Evolutionary conservation across 1,140 invertebrate species (phyloP), one percentile per base, ranked within the genome.

Genomic region (Telenomus remus): DNA sequence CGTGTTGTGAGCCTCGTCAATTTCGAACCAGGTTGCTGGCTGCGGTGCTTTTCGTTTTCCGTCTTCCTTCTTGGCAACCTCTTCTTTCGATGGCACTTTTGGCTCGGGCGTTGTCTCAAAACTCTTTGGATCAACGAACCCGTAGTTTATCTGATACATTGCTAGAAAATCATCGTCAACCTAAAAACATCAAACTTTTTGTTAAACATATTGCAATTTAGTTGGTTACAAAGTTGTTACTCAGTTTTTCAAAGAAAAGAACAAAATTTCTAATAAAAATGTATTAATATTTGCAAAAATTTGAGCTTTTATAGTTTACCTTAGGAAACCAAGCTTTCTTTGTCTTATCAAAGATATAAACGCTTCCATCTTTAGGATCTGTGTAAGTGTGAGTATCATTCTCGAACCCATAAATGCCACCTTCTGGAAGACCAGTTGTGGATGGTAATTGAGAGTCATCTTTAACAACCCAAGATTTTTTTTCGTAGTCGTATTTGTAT

Each of bases 101-200:
- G 47, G 10, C 12, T 64, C 39, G 11, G 19, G n/a, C 19, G 1
- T 6, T 27, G 19, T 27, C 9, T 39, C 37, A n/a, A 11, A 9
- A 39, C 37, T 39, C 39, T 79, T 73, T 1, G 12, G 0, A 14
- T 35, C n/a, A 2, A n/a, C 13, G 85, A 95, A 95, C 5, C 97
- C 97, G 89, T 99, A 99, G 84, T 91, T 96, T 91, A 98, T 94
- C 89, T 99, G 97, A 89, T 99, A 99, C 53, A 91, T 90, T 0
- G 97, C 98, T 86, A 99, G 92, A 82, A 99, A 99, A 78, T 99
- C 96, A 81, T 98, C 96, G 90, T 98, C 96, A 61, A 99, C 92
- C 91, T 94, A 81, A 54, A 46, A 64, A 65, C 19, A 54, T 47
- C 10, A 11, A 14, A 37, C 15, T 33, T 4, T 12, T 35, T 37